Base-by-base conservation (phyloP, 2,797 vertebrate species). In the Chelon labrosus region DNA sequence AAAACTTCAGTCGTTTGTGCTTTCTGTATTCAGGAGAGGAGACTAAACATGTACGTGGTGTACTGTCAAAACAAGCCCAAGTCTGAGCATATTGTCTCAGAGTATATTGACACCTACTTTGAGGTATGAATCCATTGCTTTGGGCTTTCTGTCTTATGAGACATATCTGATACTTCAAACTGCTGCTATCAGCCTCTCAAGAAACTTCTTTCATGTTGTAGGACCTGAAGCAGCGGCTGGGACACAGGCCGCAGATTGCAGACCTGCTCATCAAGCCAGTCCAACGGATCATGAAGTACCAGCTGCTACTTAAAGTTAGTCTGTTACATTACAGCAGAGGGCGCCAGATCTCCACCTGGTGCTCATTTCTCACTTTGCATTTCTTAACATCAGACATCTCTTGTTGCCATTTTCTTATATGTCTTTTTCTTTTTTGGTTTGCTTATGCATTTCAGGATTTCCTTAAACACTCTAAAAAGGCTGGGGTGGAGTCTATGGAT, bases 1-100 rank as follows among this genome's bases (percentile, higher is more conserved):
- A 5, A 20, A 10, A 13, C 14, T 31, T 2, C 72, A 9, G 71
- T 8, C 37, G 35, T 42, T 5, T 64, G 19, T 65, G 54, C 5
- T 52, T 37, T 25, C 2, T 77, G 20, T 52, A 0, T 54, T 42
- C 89, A 99, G 98, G 98, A 99, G 80, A 96, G 97, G 86, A 95
- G 98, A 84, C 92, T 99, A 77, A 97, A 98, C 93, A 99, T 99
- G 97, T 99, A 99, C 75, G 97, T 99, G 73, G 96, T 97, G 89
- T 99, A 99, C 94, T 99, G 97, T 92, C 98, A 99, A 80, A 99
- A 99, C 93, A 99, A 99, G 93, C 97, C 98, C 92, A 99, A 99
- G 93, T 99, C 98, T 14, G 98, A 99, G 91, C 96, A 97, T 94
- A 97, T 99, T 42, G 98, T 99, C 85, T 97, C 97, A 0, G 98